A percentile compares a stretch with the other conserved stretches of the same genome.
Evolutionary conservation across 2,113 vertebrate species (phyloP).

Genomic region (Hepsetus odoe): DNA sequence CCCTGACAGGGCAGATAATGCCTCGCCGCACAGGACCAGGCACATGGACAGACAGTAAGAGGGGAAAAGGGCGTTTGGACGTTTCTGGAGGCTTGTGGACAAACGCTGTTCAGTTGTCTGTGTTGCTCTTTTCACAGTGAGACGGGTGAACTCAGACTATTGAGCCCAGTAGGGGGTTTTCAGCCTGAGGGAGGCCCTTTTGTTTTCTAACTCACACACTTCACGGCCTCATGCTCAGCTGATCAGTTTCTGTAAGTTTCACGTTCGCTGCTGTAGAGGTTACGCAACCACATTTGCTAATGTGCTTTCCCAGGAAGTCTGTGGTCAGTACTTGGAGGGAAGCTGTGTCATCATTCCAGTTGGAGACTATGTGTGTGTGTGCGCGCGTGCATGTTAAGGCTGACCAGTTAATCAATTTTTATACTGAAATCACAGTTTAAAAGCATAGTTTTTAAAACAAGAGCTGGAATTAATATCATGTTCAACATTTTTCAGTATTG

Average conservation of each 20-base stretch:
- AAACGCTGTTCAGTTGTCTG: neutral
- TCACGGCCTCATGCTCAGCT: neutral
- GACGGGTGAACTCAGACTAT: neutral
- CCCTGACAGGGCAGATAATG: slow-evolving; percentile 28
- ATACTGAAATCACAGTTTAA: no score
- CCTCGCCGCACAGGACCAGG: neutral
- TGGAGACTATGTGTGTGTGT: neutral
- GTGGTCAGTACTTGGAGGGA: neutral
- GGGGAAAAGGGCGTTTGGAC: neutral
- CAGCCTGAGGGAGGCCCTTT: neutral
- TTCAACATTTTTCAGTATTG: no score
- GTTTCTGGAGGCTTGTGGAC: neutral
- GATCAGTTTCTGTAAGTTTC: neutral
- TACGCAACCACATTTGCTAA: neutral
- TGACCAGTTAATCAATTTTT: no score
- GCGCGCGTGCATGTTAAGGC: neutral
- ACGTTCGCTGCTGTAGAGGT: neutral
- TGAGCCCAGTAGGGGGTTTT: neutral
- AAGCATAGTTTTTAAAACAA: no score
- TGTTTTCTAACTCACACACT: neutral
- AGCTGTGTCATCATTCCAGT: neutral
- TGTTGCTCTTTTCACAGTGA: neutral
- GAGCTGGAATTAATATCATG: no score
- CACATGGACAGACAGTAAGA: neutral
- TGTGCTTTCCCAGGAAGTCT: neutral